Base-by-base conservation (phyloP, 2,888 invertebrate species). In the Augiades crinisus region DNA sequence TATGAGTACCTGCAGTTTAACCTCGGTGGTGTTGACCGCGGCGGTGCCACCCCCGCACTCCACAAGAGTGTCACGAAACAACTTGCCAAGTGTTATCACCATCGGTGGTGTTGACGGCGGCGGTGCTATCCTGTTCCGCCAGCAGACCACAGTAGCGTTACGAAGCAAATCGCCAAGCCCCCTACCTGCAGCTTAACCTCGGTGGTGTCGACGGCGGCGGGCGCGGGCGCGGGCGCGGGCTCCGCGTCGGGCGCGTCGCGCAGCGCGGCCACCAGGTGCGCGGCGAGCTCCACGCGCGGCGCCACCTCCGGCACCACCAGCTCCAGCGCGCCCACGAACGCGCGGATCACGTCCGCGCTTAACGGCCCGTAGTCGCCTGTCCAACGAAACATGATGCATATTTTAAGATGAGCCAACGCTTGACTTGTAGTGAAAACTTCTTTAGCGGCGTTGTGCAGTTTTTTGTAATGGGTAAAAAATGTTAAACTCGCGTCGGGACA, bases 201-300 rank as follows among this genome's bases (percentile, higher is more conserved):
- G 0, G 72, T 75, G 22, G 66, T 72, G 40, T 90, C 90, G 0
- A 77, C 64, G 0, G 70, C 61, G 1, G 70, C 66, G 3, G 64
- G 71, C 1, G 66, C 56, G 0, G 63, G 44, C 5, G 64, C 10
- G 10, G 27, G 24, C 3, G n/a, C 27, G 10, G 27, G 63, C 27
- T 58, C 63, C 0, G 63, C 66, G 12, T 88, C 87, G 2, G 80
- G 88, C 5, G 92, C 91, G 59, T 93, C 92, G 0, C 91, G 75
- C 34, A 93, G 78, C 4, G 92, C 88, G 1, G 90, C 78, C 31
- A 93, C 81, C 3, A 91, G 81, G 30, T 91, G 91, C 17, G 82
- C 84, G 31, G 93, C 69, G 50, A 91, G 77, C 50, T 87, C 87
- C 55, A 92, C 75, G 2, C 92, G 83, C 0, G 70, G 68, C 0